Percentiles rank a stretch among this genome's conserved stretches.
phyloP scores from a whole-genome alignment of 1,140 invertebrate genomes.

The Micrasema minimum region DNA sequence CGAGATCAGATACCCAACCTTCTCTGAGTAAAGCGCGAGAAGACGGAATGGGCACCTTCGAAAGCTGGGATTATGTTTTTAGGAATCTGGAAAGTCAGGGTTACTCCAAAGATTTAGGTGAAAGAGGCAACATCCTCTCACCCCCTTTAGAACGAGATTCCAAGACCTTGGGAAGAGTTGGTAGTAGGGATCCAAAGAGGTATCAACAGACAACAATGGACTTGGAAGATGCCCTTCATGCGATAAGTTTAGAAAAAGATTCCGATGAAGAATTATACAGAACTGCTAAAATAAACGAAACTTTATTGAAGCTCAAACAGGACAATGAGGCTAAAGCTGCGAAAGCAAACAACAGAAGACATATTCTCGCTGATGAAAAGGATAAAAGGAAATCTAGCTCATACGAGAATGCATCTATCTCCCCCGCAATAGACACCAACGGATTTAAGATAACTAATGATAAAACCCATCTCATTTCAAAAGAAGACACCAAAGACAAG shows the following conservation, averaged over 20 bases:
- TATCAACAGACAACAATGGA: constrained; percentile 63
- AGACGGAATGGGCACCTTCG: constrained; percentile 73
- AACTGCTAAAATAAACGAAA: constrained; percentile 68
- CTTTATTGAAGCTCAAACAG: constrained; percentile 64
- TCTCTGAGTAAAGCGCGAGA: constrained; percentile 64
- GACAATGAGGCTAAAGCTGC: constrained; percentile 61
- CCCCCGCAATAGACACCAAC: constrained; percentile 57
- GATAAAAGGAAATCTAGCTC: constrained; percentile 52
- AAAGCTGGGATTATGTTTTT: constrained; percentile 84
- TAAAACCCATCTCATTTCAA: constrained; percentile 62
- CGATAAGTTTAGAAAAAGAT: constrained; percentile 61
- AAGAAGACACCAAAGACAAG: constrained; percentile 64
- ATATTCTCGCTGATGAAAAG: constrained; percentile 56
- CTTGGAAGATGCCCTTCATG: constrained; percentile 66
- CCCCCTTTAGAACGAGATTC: constrained; percentile 63
- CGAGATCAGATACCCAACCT: constrained; percentile 63
- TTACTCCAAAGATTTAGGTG: constrained; percentile 75
- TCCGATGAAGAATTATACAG: constrained; percentile 63
- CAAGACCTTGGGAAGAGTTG: constrained; percentile 60
- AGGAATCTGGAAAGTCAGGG: constrained; percentile 78
- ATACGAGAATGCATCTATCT: constrained; percentile 56
- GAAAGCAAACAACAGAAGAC: constrained; percentile 58
- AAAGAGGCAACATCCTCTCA: constrained; percentile 71
- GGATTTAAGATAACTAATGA: constrained; percentile 56
- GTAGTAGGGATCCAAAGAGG: constrained; percentile 60